Evolutionary conservation across 2,888 invertebrate species (phyloP), one percentile per base, ranked within the genome.

Genomic region (Nymphalis urticae): DNA sequence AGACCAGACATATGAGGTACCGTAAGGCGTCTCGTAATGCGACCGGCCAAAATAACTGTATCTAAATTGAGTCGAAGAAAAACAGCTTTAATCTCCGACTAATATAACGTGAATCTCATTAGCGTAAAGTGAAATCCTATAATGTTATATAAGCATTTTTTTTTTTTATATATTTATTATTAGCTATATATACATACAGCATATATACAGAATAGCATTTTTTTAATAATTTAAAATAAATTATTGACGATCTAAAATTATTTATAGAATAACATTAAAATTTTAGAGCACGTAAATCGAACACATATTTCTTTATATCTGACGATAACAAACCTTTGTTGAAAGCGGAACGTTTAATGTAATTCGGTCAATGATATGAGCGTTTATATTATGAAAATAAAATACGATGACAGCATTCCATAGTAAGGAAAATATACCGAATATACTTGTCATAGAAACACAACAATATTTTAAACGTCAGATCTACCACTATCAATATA

Each of bases 31-130:
- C 86, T 83, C 85, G 79, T 84, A 84, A 79, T 82, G 81, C 82
- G 77, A 80, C 79, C 80, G 81, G 80, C 85, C 85, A 82, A 88
- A 88, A 84, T 90, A 90, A 90, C 90, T 89, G 90, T 89, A 86
- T 80, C 83, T 81, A 81, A 66, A 66, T 63, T 56, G 75, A 77
- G 73, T 72, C 75, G 76, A 77, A 75, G 76, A 77, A 75, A 77
- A 72, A 76, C 73, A 73, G 61, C 65, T 70, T 70, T 68, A 68
- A 70, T 68, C 63, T 66, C 54, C 73, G 48, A 71, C 76, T 75
- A 77, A 72, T 75, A 70, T 75, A 72, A 73, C 71, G 75, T 80
- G 80, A 78, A 80, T 80, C 78, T 81, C 80, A 77, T 72, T 76
- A 77, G 76, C 76, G 77, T 73, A 75, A 78, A 78, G 77, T 75